Conservation (phyloP, 2,888 invertebrate genomes). For the Craniophora ligustri region DNA sequence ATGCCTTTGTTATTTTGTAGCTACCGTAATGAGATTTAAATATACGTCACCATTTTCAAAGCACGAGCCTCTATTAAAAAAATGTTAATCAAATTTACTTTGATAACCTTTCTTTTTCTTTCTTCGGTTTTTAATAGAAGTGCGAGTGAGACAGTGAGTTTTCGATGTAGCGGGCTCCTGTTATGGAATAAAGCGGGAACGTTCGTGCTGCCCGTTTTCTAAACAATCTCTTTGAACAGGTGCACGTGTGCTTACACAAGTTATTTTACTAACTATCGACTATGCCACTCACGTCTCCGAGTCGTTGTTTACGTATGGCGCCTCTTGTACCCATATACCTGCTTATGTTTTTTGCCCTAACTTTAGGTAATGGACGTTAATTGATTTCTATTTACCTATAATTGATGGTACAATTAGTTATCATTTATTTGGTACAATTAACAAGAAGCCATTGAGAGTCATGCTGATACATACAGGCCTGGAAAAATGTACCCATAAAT, state of each 20-base stretch:
- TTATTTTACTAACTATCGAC: constrained; percentile 73
- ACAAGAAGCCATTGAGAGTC: background rate
- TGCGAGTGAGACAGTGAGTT: constrained; percentile 24
- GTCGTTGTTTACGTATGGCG: constrained; percentile 58
- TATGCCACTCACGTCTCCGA: constrained; percentile 67
- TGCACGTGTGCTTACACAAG: constrained; percentile 78
- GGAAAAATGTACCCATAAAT: background rate
- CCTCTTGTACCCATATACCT: constrained; percentile 13
- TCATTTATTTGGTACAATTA: background rate
- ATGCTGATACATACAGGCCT: background rate
- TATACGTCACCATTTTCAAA: constrained; percentile 43
- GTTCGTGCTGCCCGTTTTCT: constrained; percentile 59
- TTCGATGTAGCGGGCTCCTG: constrained; percentile 34
- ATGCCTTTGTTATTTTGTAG: constrained; percentile 12
- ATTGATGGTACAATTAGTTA: constrained; percentile 10
- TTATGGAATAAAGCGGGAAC: constrained; percentile 54
- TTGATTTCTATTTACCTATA: constrained; percentile 22
- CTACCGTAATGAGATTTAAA: constrained; percentile 28
- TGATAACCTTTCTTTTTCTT: constrained; percentile 27
- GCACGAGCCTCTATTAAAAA: constrained; percentile 45
- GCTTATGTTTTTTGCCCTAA: constrained; percentile 26
- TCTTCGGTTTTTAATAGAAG: constrained; percentile 5
- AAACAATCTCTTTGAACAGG: constrained; percentile 83
- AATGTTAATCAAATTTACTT: constrained; percentile 27
- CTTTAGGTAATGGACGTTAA: constrained; percentile 14